Evolutionary conservation across 1,140 invertebrate species (phyloP).

Genomic region (Cotesia glomerata): DNA sequence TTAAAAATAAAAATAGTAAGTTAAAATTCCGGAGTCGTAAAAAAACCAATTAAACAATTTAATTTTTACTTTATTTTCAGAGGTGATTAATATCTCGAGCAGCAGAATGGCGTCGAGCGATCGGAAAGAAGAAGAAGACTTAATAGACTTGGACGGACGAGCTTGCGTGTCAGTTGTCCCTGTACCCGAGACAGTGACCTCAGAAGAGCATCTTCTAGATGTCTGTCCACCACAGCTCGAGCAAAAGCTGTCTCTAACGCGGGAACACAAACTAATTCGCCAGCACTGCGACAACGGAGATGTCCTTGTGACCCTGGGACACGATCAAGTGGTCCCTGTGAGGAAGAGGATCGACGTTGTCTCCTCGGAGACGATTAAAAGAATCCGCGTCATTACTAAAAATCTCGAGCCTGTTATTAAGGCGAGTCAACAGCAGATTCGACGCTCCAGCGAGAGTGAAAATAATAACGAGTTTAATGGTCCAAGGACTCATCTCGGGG

Average conservation of each 20-base stretch:
- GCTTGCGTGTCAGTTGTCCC: conserved; percentile 39
- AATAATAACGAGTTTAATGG: background rate
- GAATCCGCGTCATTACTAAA: conserved; percentile 56
- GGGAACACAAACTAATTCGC: conserved; percentile 37
- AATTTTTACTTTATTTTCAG: conserved; percentile 7
- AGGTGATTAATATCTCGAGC: background rate
- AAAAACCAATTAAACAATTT: no score
- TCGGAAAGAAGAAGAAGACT: conserved; percentile 49
- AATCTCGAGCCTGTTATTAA: conserved; percentile 53
- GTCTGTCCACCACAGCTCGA: conserved; percentile 58
- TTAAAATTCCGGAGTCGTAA: no score
- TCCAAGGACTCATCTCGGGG: background rate
- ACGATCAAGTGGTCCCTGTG: conserved; percentile 55
- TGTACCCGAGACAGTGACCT: conserved; percentile 38
- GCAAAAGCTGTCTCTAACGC: conserved; percentile 53
- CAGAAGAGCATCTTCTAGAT: conserved; percentile 58
- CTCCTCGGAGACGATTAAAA: conserved; percentile 58
- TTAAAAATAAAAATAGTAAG: no score
- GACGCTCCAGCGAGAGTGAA: background rate
- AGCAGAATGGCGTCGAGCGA: conserved; percentile 46
- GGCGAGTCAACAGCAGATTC: background rate
- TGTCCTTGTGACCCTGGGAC: conserved; percentile 55
- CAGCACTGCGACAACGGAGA: conserved; percentile 39
- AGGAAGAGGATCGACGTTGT: conserved; percentile 58
- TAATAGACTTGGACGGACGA: conserved; percentile 57